Conservation (phyloP, 1,140 invertebrate genomes). For the Drosophila nigrodunni region DNA sequence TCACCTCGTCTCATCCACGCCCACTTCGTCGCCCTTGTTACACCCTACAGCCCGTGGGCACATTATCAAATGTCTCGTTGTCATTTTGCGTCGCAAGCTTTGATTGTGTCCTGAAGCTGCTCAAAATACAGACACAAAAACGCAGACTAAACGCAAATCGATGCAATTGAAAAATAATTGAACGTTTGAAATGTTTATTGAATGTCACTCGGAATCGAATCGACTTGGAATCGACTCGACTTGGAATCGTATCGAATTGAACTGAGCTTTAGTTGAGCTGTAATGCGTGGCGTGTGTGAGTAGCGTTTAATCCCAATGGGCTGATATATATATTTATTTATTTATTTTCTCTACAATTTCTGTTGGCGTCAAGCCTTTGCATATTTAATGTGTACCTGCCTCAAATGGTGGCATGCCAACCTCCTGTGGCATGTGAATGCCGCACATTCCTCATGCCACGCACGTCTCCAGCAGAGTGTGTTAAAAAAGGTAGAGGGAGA, state of each 20-base stretch:
- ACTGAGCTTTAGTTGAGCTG: neutral
- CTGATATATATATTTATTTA: neutral
- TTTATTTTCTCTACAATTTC: neutral
- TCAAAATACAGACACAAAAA: neutral
- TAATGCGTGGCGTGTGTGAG: conserved; percentile 22
- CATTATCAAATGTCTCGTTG: conserved; percentile 42
- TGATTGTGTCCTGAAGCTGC: conserved; percentile 34
- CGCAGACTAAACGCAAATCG: conserved; percentile 33
- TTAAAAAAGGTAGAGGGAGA: conserved; percentile 11
- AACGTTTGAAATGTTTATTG: conserved; percentile 57
- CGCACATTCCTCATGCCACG: conserved; percentile 40
- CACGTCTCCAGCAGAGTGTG: conserved; percentile 30
- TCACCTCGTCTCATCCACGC: too few relatives aligned
- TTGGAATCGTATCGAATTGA: neutral
- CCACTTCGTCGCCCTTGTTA: too few relatives aligned
- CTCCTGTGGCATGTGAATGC: neutral
- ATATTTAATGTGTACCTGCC: conserved; percentile 36
- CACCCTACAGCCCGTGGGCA: neutral
- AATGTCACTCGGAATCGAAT: conserved; percentile 31
- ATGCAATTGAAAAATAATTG: conserved; percentile 60
- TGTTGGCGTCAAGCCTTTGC: conserved; percentile 19
- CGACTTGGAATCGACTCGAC: neutral
- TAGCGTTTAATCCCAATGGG: conserved; percentile 10
- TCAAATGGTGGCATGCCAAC: conserved; percentile 3
- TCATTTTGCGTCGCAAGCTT: conserved; percentile 35